Evolutionary conservation across 1,140 invertebrate species (phyloP).

Genomic region (Aleiodes sp.): DNA sequence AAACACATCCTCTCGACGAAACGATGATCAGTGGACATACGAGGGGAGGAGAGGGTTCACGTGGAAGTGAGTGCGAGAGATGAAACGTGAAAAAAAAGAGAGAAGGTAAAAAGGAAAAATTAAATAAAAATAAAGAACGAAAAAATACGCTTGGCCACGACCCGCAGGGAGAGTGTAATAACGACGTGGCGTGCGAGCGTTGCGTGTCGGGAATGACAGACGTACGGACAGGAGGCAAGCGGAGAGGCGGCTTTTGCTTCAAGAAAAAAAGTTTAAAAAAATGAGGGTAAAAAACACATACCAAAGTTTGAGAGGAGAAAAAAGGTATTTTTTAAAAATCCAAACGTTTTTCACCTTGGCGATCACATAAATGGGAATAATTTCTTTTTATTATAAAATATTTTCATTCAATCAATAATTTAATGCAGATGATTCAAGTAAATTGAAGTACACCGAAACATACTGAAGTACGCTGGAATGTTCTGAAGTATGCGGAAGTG

Average conservation of each 20-base stretch:
- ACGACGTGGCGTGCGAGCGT: slow-evolving; percentile 54
- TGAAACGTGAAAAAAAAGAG: background rate
- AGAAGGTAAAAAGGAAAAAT: slow-evolving; percentile 27
- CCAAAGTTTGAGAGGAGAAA: background rate
- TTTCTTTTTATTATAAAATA: no score
- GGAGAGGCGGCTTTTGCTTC: slow-evolving; percentile 44
- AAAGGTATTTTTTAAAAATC: background rate
- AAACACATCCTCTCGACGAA: no score
- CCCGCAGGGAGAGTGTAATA: slow-evolving; percentile 45
- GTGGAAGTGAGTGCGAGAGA: background rate
- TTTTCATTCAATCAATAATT: no score
- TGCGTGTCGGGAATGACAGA: slow-evolving; percentile 62
- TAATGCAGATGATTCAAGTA: no score
- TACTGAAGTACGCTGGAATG: no score
- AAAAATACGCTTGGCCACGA: slow-evolving; percentile 28
- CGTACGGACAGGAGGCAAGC: slow-evolving; percentile 58
- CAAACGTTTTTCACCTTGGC: background rate
- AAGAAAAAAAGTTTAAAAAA: slow-evolving; percentile 38
- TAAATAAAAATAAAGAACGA: slow-evolving; percentile 23
- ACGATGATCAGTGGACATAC: background rate
- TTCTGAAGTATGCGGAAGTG: no score
- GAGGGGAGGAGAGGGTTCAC: background rate
- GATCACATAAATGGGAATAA: no score
- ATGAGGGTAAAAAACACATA: slow-evolving; percentile 20
- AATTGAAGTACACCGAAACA: no score